A percentile compares a stretch with the other conserved stretches of the same genome.
Evolutionary conservation across 2,888 invertebrate species (phyloP).

Genomic region (Blastobasis lacticolella): DNA sequence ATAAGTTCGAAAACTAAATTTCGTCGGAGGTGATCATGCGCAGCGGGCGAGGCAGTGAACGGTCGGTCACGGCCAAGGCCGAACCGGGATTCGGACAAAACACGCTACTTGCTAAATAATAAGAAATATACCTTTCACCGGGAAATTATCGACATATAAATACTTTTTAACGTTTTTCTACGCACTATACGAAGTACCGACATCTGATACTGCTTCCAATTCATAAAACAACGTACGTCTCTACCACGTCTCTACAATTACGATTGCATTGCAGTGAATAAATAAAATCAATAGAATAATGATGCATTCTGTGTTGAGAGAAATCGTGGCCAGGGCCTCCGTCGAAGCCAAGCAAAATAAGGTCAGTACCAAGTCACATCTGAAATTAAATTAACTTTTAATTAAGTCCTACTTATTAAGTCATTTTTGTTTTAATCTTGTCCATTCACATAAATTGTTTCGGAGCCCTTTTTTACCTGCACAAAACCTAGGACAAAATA

Average conservation of each 20-base stretch:
- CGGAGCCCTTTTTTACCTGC: too few relatives aligned
- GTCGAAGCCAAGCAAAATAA: slow-evolving; percentile 47
- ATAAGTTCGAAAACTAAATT: slow-evolving; percentile 8
- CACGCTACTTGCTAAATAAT: slow-evolving; percentile 19
- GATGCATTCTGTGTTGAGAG: slow-evolving; percentile 54
- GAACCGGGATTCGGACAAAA: slow-evolving; percentile 32
- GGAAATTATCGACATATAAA: slow-evolving; percentile 15
- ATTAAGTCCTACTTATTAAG: too few relatives aligned
- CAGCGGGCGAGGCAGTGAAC: slow-evolving; percentile 53
- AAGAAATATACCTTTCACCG: slow-evolving; percentile 34
- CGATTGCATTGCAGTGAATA: too few relatives aligned
- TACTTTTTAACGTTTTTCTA: too few relatives aligned
- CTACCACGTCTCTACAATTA: too few relatives aligned
- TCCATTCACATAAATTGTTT: too few relatives aligned
- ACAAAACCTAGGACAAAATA: too few relatives aligned
- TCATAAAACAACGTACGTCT: too few relatives aligned
- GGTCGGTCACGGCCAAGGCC: slow-evolving; percentile 69
- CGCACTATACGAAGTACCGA: too few relatives aligned
- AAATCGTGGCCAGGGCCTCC: slow-evolving; percentile 55
- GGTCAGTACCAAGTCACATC: slow-evolving; percentile 33
- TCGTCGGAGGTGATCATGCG: slow-evolving; percentile 47
- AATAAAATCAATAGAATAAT: slow-evolving; percentile 33
- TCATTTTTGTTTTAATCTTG: too few relatives aligned
- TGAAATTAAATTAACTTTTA: too few relatives aligned
- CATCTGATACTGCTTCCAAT: too few relatives aligned